Conservation (phyloP, 1,140 invertebrate genomes). For the Meloidogyne chitwoodi region DNA sequence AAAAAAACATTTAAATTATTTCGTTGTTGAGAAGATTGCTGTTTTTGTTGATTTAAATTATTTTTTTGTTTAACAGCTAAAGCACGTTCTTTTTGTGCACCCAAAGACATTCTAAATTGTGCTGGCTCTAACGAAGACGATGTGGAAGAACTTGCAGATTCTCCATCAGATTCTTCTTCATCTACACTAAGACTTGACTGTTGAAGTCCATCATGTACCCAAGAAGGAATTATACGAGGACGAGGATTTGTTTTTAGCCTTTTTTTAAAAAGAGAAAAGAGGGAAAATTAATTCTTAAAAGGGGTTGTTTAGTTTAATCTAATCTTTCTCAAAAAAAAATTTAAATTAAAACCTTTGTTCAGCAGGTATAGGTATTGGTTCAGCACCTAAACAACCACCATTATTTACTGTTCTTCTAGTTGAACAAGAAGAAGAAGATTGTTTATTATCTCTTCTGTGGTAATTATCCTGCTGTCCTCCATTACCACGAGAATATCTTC, state of each 20-base stretch:
- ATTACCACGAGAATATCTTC: neutral
- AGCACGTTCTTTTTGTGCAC: slow-evolving; percentile 15
- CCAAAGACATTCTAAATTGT: slow-evolving; percentile 23
- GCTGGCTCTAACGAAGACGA: slow-evolving; percentile 30
- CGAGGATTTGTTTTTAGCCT: slow-evolving; percentile 36
- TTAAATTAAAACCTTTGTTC: slow-evolving; percentile 41
- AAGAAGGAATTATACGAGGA: slow-evolving; percentile 54
- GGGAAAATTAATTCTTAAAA: neutral
- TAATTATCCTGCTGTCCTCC: neutral
- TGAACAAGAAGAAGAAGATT: too few species aligned
- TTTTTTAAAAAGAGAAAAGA: neutral
- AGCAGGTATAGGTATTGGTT: slow-evolving; percentile 41
- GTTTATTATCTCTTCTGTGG: neutral
- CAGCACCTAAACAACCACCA: neutral
- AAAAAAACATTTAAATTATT: neutral
- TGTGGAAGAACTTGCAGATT: slow-evolving; percentile 21
- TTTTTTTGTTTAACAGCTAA: slow-evolving; percentile 12
- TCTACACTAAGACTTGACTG: slow-evolving; percentile 55
- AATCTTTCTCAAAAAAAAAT: neutral
- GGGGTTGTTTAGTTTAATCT: too few species aligned
- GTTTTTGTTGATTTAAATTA: slow-evolving; percentile 11
- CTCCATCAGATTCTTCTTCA: slow-evolving; percentile 48
- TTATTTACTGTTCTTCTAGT: neutral
- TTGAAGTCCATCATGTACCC: slow-evolving; percentile 56
- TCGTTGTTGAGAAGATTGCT: neutral